Evolutionary conservation across 2,888 invertebrate genomes (phyloP), one percentile per base, ranked within the genome.

Genomic region (Lottia gigantea): DNA sequence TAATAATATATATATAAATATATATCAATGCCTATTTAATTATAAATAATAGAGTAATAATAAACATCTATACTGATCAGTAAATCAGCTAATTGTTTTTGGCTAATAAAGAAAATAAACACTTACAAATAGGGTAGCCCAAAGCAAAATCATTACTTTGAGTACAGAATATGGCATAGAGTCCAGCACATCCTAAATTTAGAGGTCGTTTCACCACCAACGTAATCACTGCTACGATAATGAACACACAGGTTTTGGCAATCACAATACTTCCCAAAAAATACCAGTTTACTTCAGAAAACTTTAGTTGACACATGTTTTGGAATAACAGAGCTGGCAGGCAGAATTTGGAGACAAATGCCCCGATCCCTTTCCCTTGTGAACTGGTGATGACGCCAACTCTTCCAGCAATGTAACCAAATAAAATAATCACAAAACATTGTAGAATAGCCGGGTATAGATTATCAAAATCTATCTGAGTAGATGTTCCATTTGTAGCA

Each of bases 71-170:
- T n/a, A n/a, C n/a, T n/a, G n/a, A n/a, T n/a, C n/a, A n/a, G n/a
- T n/a, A n/a, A n/a, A n/a, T n/a, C n/a, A n/a, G n/a, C n/a, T n/a
- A n/a, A n/a, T n/a, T n/a, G n/a, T n/a, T n/a, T n/a, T n/a, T n/a
- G n/a, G n/a, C n/a, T n/a, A n/a, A n/a, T n/a, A 40, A 63, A 2
- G 31, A 23, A 46, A 15, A 8, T 45, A 40, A 55, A 62, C 64
- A 90, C 91, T 92, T 91, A 95, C 96, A 93, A 81, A 97, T 96
- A 8, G 98, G 97, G 90, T 94, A 96, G 74, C 97, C 97, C 80
- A 98, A 92, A 25, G 98, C 97, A 90, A 98, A 97, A 89, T 98
- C 98, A 91, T 98, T 98, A 87, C 96, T 97, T 88, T 97, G 97
- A 0, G 97, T 97, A 81, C 95, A 94, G 88, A 97, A 97, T 84